Conservation (phyloP, 2,888 invertebrate species). For the Rutpela maculata region DNA sequence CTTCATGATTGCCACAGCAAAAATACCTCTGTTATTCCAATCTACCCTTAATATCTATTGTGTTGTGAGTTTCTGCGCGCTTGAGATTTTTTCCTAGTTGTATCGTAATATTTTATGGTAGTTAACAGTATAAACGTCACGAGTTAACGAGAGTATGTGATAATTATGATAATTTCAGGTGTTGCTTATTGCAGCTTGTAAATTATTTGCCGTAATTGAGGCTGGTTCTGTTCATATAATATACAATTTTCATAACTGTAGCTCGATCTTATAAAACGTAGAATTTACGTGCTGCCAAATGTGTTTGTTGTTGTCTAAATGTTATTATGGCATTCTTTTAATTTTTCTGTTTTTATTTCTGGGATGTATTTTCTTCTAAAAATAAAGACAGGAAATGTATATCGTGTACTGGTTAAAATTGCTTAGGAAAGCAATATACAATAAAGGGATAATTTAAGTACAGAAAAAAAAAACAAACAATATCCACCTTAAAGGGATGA, state of each 20-base stretch:
- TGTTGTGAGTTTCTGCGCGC: background rate
- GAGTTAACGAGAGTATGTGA: slow-evolving; percentile 48
- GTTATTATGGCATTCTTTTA: too few species aligned
- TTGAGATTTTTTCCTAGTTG: background rate
- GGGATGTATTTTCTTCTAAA: too few species aligned
- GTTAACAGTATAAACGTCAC: slow-evolving; percentile 32
- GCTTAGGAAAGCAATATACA: too few species aligned
- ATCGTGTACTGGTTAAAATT: too few species aligned
- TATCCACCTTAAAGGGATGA: too few species aligned
- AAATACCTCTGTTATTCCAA: slow-evolving; percentile 21
- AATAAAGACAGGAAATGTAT: too few species aligned
- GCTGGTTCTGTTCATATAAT: slow-evolving; percentile 38
- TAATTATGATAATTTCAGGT: slow-evolving; percentile 55
- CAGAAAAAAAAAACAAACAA: too few species aligned
- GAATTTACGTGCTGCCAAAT: slow-evolving; percentile 7
- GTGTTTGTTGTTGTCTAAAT: too few species aligned
- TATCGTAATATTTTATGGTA: slow-evolving; percentile 20
- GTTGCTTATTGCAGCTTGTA: slow-evolving; percentile 49
- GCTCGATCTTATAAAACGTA: background rate
- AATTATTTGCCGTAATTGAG: slow-evolving; percentile 49
- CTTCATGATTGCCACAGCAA: slow-evolving; percentile 10
- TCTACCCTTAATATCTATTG: slow-evolving; percentile 33
- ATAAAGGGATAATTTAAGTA: too few species aligned
- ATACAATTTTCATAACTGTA: slow-evolving; percentile 50
- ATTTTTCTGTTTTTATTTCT: too few species aligned